Evolutionary conservation across 2,797 vertebrate species (phyloP), one percentile per base, ranked within the genome.

Genomic region (Syngnathus rostellatus): DNA sequence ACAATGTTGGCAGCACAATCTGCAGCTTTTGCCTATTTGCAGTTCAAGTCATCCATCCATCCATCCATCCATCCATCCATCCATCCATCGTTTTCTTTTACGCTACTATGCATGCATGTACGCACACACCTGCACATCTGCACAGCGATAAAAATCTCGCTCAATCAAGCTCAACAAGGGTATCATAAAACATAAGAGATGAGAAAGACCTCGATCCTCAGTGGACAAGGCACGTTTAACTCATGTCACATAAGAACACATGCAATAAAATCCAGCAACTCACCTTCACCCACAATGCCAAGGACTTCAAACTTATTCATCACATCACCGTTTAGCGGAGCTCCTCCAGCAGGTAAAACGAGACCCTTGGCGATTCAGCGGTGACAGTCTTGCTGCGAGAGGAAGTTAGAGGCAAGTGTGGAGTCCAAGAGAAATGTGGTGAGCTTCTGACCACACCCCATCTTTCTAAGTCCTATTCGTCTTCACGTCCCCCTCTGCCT

Each of bases 231-330:
- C 12, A 38, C 10, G 4, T 37, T 5, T 23, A 69, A 31, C 31
- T 31, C n/a, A 21, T 54, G 40, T 60, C 23, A 66, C 48, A 64
- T 11, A 4, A 16, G 51, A 51, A 67, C 71, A 62, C 50, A 71
- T 41, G 43, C 65, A 69, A 23, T 67, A 55, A 62, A 68, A 74
- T 43, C 23, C 59, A 73, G 58, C 3, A 72, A 92, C 97, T 90
- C 91, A 98, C 97, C 97, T 96, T 99, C 97, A 93, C 97, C 97
- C 87, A 99, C 97, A 94, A 99, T 97, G 90, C 96, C 96, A 96
- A 99, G 97, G 92, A 99, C 97, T 92, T 99, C 97, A 98, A 99
- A 99, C 95, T 99, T 99, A 98, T 99, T 99, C 97, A 99, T 99
- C 94, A 99, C 96, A 99, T 99, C 94, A 98, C 97, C 92, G 88